Conservation (phyloP, 2,888 invertebrate species). For the Strigamia crassipes region DNA sequence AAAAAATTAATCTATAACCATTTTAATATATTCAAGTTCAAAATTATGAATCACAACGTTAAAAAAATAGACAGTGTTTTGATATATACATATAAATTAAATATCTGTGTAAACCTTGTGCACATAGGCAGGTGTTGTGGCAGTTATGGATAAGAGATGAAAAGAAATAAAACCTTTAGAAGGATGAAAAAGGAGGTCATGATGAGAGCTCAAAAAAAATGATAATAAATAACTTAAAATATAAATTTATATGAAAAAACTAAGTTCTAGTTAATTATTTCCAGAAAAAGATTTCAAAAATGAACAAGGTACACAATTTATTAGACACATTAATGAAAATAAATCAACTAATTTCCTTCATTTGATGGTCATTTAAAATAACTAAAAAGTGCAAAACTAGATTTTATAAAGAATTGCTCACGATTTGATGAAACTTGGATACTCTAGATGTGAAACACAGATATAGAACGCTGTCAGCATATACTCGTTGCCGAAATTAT, state of each 20-base stretch:
- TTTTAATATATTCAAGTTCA: not conserved
- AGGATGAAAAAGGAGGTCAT: constrained; percentile 14
- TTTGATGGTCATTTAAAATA: constrained; percentile 1
- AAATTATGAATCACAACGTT: not conserved
- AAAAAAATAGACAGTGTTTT: not conserved
- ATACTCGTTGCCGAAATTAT: constrained; percentile 12
- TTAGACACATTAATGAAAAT: not conserved
- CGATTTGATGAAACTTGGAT: constrained; percentile 9
- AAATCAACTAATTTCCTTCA: constrained; percentile 30
- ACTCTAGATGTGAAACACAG: not conserved
- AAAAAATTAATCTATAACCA: too few species aligned
- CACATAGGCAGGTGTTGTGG: not conserved
- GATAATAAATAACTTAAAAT: not conserved
- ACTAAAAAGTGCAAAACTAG: not conserved
- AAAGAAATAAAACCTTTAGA: not conserved
- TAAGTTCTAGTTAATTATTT: not conserved
- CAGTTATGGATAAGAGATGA: not conserved
- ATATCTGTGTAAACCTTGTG: not conserved
- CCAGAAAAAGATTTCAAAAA: not conserved
- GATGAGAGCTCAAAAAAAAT: not conserved
- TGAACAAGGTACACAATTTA: not conserved
- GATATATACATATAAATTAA: not conserved
- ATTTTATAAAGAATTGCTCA: constrained; percentile 20
- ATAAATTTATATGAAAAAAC: not conserved
- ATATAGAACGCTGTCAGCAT: constrained; percentile 15